These are phyloP conservation scores for Amphipyra tragopoginis DNA, from an alignment of 2,888 invertebrate genomes.

Conservation along the genomic window DNA sequence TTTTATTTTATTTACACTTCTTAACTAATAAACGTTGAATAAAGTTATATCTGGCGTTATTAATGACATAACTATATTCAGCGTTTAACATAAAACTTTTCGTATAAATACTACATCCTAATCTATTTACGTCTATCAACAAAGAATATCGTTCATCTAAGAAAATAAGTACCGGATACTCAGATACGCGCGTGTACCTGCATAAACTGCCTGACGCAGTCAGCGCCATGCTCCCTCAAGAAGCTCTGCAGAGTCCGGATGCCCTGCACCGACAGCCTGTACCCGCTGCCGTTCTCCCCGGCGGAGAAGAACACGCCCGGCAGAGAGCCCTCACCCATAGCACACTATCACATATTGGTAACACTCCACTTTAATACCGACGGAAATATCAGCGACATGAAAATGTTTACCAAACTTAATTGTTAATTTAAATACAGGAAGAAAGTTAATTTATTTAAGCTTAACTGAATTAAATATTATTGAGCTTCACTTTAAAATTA, in stretches of 20 bases:
- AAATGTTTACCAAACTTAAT: background rate
- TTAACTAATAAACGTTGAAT: too few relatives aligned
- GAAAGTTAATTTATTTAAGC: background rate
- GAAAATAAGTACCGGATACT: background rate
- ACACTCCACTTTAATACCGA: slow-evolving; percentile 23
- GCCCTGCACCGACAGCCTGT: slow-evolving; percentile 90
- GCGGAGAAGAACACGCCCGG: slow-evolving; percentile 79
- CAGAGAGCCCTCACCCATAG: slow-evolving; percentile 77
- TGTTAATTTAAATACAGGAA: slow-evolving; percentile 5
- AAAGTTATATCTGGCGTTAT: too few relatives aligned
- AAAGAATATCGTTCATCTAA: background rate
- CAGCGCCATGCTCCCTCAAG: slow-evolving; percentile 91
- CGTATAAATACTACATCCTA: too few relatives aligned
- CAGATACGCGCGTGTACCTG: slow-evolving; percentile 84
- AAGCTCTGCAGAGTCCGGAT: slow-evolving; percentile 91
- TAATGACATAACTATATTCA: too few relatives aligned
- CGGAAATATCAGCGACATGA: background rate
- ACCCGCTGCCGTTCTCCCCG: slow-evolving; percentile 88
- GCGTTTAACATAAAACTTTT: too few relatives aligned
- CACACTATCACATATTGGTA: slow-evolving; percentile 58
- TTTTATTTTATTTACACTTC: too few relatives aligned
- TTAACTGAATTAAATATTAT: slow-evolving; percentile 1
- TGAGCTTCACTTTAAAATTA: background rate
- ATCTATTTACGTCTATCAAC: background rate
- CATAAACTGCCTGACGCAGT: slow-evolving; percentile 91